Conservation (phyloP, 30 jellyfish, hydroid and myxozoan genomes). For the Clytia hemisphaerica region DNA sequence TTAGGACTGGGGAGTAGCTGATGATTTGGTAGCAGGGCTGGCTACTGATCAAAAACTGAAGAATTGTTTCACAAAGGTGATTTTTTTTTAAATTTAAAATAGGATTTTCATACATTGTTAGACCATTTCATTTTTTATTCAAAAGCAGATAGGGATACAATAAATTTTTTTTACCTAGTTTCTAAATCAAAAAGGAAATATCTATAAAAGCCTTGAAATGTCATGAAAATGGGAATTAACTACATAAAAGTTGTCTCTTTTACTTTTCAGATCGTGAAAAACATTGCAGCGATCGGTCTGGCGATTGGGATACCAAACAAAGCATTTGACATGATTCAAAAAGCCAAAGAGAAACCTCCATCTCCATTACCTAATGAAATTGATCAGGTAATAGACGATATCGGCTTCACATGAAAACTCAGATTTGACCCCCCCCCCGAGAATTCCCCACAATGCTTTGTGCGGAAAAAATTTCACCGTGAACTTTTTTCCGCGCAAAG, state of each 20-base stretch:
- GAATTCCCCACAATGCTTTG: too few relatives aligned
- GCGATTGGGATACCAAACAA: slow-evolving; percentile 75
- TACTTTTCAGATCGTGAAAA: slow-evolving; percentile 47
- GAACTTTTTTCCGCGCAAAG: too few relatives aligned
- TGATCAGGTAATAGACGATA: too few relatives aligned
- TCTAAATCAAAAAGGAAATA: not conserved
- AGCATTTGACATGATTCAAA: slow-evolving; percentile 64
- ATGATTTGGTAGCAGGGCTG: slow-evolving; percentile 78
- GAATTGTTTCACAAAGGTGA: slow-evolving; percentile 73
- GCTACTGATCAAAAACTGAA: slow-evolving; percentile 73
- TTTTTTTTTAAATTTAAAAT: not conserved
- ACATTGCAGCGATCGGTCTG: slow-evolving; percentile 81
- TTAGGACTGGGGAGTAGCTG: slow-evolving; percentile 89
- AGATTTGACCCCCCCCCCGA: too few relatives aligned
- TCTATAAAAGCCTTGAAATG: not conserved
- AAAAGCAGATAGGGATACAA: not conserved
- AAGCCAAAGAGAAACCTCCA: too few relatives aligned
- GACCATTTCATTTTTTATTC: not conserved
- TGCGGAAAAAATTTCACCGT: too few relatives aligned
- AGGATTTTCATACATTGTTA: not conserved
- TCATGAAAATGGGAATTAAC: not conserved
- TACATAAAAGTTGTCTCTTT: not conserved
- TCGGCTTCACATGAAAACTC: too few relatives aligned
- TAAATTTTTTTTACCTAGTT: not conserved
- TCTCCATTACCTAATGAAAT: too few relatives aligned